A percentile compares a stretch with the other conserved stretches of the same genome.
These are phyloP conservation scores for Melanerpes formicivorus DNA, from an alignment of 2,113 vertebrate species.

Conservation along the genomic window DNA sequence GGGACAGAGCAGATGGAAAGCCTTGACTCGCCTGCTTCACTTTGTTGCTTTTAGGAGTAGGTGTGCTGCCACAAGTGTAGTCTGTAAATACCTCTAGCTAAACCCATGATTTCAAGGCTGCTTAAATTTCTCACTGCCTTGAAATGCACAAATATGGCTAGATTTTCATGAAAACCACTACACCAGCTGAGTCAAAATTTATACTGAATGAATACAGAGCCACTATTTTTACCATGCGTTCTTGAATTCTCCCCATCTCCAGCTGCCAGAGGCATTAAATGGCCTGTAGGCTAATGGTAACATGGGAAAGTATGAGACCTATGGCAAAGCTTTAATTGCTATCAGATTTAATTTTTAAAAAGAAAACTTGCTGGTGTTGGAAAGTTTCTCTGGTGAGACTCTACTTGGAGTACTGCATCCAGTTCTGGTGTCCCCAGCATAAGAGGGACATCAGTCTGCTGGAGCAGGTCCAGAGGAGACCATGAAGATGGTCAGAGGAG, in stretches of 20 bases:
- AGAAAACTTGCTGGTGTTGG: neutral
- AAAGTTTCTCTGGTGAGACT: neutral
- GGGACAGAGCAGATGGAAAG: neutral
- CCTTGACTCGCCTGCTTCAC: fast-evolving
- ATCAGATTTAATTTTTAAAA: constrained; percentile 39
- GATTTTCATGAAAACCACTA: neutral
- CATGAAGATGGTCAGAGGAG: too few relatives aligned
- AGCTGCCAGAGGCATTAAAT: constrained; percentile 56
- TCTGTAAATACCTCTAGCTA: neutral
- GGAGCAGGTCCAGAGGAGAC: too few relatives aligned
- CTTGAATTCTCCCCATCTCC: constrained; percentile 2
- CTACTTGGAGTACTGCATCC: too few relatives aligned
- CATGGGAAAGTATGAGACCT: neutral
- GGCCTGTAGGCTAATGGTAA: neutral
- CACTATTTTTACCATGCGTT: constrained; percentile 18
- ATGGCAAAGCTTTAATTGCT: constrained; percentile 32
- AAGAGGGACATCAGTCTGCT: too few relatives aligned
- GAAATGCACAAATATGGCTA: neutral
- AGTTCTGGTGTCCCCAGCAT: too few relatives aligned
- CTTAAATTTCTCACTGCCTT: neutral
- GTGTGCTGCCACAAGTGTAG: neutral
- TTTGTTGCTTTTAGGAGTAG: neutral
- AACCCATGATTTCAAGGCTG: neutral
- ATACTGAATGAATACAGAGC: constrained; percentile 7
- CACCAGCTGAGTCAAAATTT: neutral